phyloP scores from a whole-genome alignment of 1,140 invertebrate genomes.

The Anthonomus grandis region DNA sequence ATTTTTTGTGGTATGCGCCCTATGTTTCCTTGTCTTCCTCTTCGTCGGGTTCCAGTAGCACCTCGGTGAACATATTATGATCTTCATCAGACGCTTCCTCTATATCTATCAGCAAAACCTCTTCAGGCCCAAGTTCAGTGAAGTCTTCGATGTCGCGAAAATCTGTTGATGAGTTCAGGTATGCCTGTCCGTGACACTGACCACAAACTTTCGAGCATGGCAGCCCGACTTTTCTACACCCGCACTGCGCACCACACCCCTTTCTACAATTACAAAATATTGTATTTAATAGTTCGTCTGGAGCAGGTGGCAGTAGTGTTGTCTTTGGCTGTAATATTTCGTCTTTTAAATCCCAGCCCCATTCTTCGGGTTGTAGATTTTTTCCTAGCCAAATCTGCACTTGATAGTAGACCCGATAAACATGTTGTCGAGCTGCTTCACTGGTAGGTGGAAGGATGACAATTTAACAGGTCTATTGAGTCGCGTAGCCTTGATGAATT shows the following conservation, averaged over 20 bases:
- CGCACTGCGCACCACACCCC: conserved; percentile 3
- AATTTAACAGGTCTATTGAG: conserved; percentile 23
- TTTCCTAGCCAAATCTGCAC: conserved; percentile 48
- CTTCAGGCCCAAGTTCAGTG: no score
- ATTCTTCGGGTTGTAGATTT: conserved; percentile 45
- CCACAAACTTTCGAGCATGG: conserved; percentile 16
- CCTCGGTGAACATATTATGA: no score
- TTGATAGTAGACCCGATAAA: conserved; percentile 48
- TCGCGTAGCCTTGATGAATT: conserved; percentile 7
- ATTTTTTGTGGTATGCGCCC: no score
- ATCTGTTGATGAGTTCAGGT: conserved; percentile 19
- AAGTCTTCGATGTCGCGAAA: not conserved
- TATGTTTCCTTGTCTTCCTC: no score
- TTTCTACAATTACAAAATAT: conserved; percentile 30
- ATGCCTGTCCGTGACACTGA: conserved; percentile 16
- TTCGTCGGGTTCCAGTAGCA: no score
- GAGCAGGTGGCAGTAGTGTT: conserved; percentile 39
- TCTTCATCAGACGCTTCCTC: no score
- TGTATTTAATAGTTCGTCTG: no score
- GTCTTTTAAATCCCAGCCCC: conserved; percentile 43
- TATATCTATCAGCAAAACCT: no score
- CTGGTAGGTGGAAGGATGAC: conserved; percentile 34
- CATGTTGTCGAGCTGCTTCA: conserved; percentile 44
- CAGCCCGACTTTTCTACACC: conserved; percentile 8
- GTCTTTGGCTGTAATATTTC: conserved; percentile 42